Percentiles rank a stretch among this genome's conserved stretches.
These are phyloP conservation scores for Alsophila aescularia DNA, from an alignment of 2,888 invertebrate species.

Conservation along the genomic window DNA sequence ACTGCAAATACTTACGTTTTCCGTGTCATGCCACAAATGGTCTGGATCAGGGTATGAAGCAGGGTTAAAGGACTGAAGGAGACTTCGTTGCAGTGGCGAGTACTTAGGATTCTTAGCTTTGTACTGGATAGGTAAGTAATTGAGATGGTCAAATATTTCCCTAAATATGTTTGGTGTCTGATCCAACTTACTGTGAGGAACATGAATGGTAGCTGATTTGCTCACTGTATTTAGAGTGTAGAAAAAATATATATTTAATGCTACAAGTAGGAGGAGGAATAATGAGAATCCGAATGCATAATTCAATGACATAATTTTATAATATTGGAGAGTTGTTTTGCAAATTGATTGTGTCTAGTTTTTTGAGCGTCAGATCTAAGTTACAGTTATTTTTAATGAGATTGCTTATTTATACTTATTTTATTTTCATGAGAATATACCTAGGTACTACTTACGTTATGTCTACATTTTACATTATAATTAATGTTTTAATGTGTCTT, in stretches of 20 bases:
- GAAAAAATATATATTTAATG: conserved; percentile 75
- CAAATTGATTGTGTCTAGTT: neutral
- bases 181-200: conserved; percentile 61
- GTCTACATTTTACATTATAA: no score
- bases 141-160: conserved; percentile 71
- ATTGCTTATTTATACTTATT: no score
- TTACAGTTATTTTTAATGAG: neutral
- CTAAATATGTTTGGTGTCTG: conserved; percentile 56
- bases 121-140: conserved; percentile 69
- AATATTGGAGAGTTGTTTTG: conserved; percentile 4
- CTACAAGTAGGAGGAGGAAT: conserved; percentile 70
- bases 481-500: no score
- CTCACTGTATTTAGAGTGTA: conserved; percentile 65
- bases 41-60: conserved; percentile 51
- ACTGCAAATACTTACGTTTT: conserved; percentile 68
- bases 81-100: conserved; percentile 53
- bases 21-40: conserved; percentile 59
- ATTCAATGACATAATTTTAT: conserved; percentile 69
- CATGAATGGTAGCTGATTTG: conserved; percentile 51
- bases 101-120: conserved; percentile 67
- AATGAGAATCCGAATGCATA: conserved; percentile 76
- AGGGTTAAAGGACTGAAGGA: conserved; percentile 68
- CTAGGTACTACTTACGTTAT: neutral
- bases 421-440: no score
- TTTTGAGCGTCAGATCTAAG: conserved; percentile 22